Percentiles rank a stretch among this genome's conserved stretches.
Conservation (phyloP, 2,113 vertebrate species). For the Rhinoptilus africanus region DNA sequence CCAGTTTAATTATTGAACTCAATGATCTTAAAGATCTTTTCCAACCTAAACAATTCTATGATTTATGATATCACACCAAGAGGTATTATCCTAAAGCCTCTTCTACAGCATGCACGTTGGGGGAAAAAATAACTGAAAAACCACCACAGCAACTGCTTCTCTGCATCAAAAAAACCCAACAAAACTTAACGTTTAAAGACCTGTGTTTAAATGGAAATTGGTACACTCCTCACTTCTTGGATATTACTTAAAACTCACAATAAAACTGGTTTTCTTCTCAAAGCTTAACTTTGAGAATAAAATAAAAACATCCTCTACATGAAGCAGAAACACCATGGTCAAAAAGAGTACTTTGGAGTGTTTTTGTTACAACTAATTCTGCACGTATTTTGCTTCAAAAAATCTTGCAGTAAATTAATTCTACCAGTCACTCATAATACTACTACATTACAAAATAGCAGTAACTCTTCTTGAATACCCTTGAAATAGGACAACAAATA, state of each 20-base stretch:
- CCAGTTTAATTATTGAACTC: not conserved
- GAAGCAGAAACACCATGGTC: not conserved
- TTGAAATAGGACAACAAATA: not conserved
- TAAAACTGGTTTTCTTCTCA: not conserved
- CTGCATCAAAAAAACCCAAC: rapidly evolving
- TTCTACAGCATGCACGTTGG: not conserved
- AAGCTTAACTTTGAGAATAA: not conserved
- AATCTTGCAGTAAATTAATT: not conserved
- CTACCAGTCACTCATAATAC: not conserved
- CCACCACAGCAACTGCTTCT: not conserved
- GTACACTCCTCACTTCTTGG: not conserved
- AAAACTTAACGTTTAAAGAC: not conserved
- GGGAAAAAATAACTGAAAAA: not conserved
- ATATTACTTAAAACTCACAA: not conserved
- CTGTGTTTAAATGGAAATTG: not conserved
- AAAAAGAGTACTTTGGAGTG: not conserved
- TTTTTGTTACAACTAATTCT: not conserved
- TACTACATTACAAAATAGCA: not conserved
- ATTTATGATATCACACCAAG: not conserved
- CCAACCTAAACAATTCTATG: not conserved
- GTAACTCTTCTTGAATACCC: not conserved
- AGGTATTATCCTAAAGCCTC: not conserved
- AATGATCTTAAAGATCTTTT: not conserved
- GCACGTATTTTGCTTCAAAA: not conserved
- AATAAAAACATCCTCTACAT: not conserved